phyloP scores from a whole-genome alignment of 2,113 vertebrate genomes.

The Ifrita kowaldi region DNA sequence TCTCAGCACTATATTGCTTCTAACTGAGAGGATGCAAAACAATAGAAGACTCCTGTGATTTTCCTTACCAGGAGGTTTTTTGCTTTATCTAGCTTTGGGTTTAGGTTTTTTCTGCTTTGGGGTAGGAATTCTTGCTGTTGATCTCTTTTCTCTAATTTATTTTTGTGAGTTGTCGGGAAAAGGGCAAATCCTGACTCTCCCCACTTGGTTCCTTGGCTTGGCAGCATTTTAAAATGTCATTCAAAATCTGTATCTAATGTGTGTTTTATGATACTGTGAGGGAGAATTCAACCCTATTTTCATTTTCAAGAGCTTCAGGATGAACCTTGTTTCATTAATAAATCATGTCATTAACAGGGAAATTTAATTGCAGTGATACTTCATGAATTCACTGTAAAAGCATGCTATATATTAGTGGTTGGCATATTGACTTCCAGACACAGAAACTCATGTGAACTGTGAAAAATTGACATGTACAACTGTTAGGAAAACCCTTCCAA shows the following conservation, averaged over 20 bases:
- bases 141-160: background rate
- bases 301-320: slow-evolving; percentile 9
- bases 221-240: background rate
- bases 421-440: slow-evolving; percentile 2
- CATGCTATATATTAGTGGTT: background rate
- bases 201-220: background rate
- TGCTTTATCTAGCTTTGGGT: background rate
- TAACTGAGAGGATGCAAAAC: background rate
- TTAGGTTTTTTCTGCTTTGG: background rate
- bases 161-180: background rate
- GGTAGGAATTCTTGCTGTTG: background rate
- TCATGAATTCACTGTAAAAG: slow-evolving; percentile 37
- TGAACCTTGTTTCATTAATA: slow-evolving; percentile 49
- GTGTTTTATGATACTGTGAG: background rate
- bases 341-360: slow-evolving; percentile 28
- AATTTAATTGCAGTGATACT: slow-evolving; percentile 37
- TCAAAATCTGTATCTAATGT: background rate
- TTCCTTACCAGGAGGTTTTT: background rate
- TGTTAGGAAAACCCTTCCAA: slow-evolving; percentile 2
- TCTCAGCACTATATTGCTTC: background rate
- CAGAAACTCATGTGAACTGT: background rate
- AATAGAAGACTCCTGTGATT: background rate
- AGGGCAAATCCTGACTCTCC: background rate
- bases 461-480: background rate
- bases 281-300: slow-evolving; percentile 3